Evolutionary conservation across 2,113 vertebrate genomes (phyloP).

Genomic region (Neolamprologus toae): DNA sequence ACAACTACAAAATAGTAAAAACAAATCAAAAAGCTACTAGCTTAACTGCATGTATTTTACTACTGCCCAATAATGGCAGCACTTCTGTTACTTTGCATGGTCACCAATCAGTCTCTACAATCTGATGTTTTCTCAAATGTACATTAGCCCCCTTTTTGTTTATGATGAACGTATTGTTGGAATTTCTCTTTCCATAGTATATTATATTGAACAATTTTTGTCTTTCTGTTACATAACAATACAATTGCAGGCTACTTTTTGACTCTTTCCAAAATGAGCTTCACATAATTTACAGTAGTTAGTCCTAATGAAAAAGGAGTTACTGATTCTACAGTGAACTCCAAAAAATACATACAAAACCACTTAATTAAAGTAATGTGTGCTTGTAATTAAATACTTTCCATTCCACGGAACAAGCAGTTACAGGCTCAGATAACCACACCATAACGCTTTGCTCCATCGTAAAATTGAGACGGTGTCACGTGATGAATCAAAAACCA

Average conservation of each 20-base stretch:
- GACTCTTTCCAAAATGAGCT: neutral
- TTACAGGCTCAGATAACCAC: constrained; percentile 1
- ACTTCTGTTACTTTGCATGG: neutral
- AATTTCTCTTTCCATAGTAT: neutral
- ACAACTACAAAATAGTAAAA: neutral
- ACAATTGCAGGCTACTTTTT: neutral
- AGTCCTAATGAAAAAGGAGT: constrained; percentile 8
- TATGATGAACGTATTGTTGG: neutral
- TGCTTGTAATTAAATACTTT: constrained; percentile 33
- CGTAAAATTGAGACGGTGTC: neutral
- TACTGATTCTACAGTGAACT: constrained; percentile 7
- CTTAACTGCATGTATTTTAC: neutral
- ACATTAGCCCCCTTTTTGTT: neutral
- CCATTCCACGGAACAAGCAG: constrained; percentile 2
- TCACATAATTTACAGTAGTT: neutral
- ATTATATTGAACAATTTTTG: neutral
- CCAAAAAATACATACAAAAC: constrained; percentile 2
- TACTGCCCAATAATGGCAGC: neutral
- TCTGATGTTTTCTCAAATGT: neutral
- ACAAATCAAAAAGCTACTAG: neutral
- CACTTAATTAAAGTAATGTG: neutral
- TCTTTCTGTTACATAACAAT: neutral
- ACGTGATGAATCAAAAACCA: neutral
- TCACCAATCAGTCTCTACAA: neutral
- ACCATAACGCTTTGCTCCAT: neutral